These are phyloP conservation scores for Pachymerium ferrugineum DNA, from an alignment of 2,888 invertebrate species.

Conservation along the genomic window DNA sequence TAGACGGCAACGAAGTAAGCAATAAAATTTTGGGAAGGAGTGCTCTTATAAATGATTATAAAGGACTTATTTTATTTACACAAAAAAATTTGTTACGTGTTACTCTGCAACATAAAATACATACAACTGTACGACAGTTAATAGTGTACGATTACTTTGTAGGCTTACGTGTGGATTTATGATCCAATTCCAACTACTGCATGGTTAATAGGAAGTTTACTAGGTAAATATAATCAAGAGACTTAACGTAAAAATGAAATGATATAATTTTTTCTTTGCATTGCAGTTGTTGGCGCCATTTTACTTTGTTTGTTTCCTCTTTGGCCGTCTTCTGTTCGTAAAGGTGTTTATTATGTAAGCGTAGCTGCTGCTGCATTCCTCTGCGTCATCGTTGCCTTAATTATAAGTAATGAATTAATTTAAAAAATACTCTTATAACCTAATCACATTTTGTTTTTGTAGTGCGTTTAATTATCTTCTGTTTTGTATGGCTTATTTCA, in stretches of 20 bases:
- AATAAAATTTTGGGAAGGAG: too few relatives aligned
- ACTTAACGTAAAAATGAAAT: background rate
- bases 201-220: slow-evolving; percentile 76
- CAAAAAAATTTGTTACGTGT: too few relatives aligned
- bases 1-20: slow-evolving; percentile 73
- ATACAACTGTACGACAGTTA: too few relatives aligned
- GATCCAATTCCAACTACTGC: slow-evolving; percentile 75
- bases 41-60: too few relatives aligned
- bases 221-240: slow-evolving; percentile 40
- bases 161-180: slow-evolving; percentile 94
- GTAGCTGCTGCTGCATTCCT: slow-evolving; percentile 92
- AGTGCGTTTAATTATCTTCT: slow-evolving; percentile 85
- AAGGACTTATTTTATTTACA: too few relatives aligned
- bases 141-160: too few relatives aligned
- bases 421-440: too few relatives aligned
- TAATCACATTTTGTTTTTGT: slow-evolving; percentile 37
- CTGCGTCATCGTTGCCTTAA: slow-evolving; percentile 83
- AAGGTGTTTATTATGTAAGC: slow-evolving; percentile 94
- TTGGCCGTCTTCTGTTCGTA: slow-evolving; percentile 90
- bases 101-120: too few relatives aligned
- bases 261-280: slow-evolving; percentile 49
- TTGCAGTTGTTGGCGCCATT: slow-evolving; percentile 80
- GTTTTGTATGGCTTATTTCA: slow-evolving; percentile 79
- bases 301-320: slow-evolving; percentile 97
- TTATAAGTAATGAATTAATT: slow-evolving; percentile 55